Percentiles rank a stretch among this genome's conserved stretches.
phyloP scores from a whole-genome alignment of 1,140 invertebrate species.

The Chrysomallon squamiferum region DNA sequence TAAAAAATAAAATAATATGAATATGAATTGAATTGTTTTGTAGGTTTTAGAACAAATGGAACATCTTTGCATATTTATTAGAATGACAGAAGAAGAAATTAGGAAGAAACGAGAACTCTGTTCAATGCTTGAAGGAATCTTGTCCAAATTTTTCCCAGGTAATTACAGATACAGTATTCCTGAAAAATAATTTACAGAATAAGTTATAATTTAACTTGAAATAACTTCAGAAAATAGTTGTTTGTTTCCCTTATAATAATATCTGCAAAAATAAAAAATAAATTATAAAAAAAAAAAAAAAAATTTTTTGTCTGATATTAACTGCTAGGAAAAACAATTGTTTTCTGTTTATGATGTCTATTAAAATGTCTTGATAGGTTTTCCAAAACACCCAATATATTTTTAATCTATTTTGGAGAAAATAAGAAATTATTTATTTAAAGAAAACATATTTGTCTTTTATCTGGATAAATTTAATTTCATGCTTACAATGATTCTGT shows the following conservation, averaged over 20 bases:
- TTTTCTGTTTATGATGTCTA: not conserved
- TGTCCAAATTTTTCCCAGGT: conserved; percentile 43
- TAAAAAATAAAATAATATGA: not conserved
- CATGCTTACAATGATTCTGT: not conserved
- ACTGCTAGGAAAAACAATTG: not conserved
- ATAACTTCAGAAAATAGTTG: not conserved
- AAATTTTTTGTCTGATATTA: not conserved
- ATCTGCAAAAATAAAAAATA: not conserved
- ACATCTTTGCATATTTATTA: conserved; percentile 24
- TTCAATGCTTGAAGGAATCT: conserved; percentile 29
- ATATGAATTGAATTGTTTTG: not conserved
- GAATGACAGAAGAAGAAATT: conserved; percentile 35
- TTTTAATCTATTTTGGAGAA: not conserved
- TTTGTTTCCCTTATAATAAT: not conserved
- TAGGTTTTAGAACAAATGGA: conserved; percentile 43
- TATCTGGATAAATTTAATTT: not conserved
- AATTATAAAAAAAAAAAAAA: too few species aligned
- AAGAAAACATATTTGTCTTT: not conserved
- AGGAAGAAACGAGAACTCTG: conserved; percentile 32
- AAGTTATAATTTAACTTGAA: not conserved
- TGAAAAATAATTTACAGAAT: not conserved
- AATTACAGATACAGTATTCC: conserved; percentile 1
- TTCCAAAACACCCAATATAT: too few species aligned
- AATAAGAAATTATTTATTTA: not conserved
- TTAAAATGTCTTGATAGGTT: too few species aligned